A percentile compares a stretch with the other conserved stretches of the same genome.
These are phyloP conservation scores for Formica aserva DNA, from an alignment of 2,888 invertebrate genomes.

Conservation along the genomic window DNA sequence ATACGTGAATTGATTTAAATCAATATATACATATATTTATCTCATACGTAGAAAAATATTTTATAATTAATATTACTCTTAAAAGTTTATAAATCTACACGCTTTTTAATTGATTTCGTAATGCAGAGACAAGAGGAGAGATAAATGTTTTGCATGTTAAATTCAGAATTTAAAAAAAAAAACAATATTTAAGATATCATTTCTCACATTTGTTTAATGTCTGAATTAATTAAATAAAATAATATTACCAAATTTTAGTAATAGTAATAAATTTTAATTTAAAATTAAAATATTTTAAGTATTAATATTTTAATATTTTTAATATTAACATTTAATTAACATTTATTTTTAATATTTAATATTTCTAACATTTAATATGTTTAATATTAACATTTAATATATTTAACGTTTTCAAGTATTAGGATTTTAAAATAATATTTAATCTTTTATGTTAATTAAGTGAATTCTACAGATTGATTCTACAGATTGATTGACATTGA, in stretches of 20 bases:
- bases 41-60: neutral
- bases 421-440: conserved; percentile 13
- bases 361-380: conserved; percentile 2
- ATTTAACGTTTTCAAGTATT: neutral
- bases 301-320: neutral
- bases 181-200: conserved; percentile 22
- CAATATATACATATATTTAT: neutral
- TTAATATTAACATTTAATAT: neutral
- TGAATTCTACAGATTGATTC: neutral
- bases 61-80: neutral
- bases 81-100: neutral
- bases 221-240: neutral
- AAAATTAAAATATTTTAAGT: neutral
- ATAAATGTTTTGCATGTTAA: conserved; percentile 37
- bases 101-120: neutral
- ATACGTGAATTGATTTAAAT: too few species aligned
- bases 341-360: neutral
- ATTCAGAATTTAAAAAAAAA: conserved; percentile 13
- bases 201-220: conserved; percentile 33
- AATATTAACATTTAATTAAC: neutral
- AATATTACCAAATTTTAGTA: neutral
- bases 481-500: too few species aligned
- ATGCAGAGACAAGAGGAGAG: neutral
- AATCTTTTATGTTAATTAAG: conserved; percentile 8
- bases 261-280: neutral